Evolutionary conservation across 2,797 vertebrate species (phyloP).

Genomic region (Pangasius mekongensis): DNA sequence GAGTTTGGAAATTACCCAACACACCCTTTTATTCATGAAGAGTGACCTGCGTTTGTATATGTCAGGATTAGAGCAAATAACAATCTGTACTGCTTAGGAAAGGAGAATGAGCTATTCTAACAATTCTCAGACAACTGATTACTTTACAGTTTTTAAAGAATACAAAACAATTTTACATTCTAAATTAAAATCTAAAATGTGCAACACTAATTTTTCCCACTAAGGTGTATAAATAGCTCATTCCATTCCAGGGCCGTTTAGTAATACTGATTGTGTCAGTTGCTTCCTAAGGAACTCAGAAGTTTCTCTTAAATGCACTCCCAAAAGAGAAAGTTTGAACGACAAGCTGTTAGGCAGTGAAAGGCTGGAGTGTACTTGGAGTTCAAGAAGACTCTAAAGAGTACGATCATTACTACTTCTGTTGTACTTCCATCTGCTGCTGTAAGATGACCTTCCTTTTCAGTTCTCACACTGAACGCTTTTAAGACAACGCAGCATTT

Average conservation of each 20-base stretch:
- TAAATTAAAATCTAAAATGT: neutral
- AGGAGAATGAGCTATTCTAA: neutral
- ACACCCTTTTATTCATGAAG: constrained; percentile 5
- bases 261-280: neutral
- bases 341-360: neutral
- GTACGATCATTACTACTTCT: neutral
- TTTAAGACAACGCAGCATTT: constrained; percentile 24
- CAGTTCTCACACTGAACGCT: neutral
- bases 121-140: neutral
- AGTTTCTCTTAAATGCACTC: neutral
- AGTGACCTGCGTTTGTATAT: neutral
- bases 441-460: neutral
- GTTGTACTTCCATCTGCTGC: constrained; percentile 5
- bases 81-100: neutral
- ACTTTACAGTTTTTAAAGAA: neutral
- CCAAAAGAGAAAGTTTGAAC: neutral
- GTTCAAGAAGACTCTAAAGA: neutral
- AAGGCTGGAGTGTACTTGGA: neutral
- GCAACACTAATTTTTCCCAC: neutral
- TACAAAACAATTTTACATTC: neutral
- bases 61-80: constrained; percentile 26
- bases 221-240: neutral
- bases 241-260: neutral
- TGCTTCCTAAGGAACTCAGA: neutral
- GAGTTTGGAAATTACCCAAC: constrained; percentile 16